Conservation (phyloP, 2,113 vertebrate genomes). For the Ibidorhyncha struthersii region DNA sequence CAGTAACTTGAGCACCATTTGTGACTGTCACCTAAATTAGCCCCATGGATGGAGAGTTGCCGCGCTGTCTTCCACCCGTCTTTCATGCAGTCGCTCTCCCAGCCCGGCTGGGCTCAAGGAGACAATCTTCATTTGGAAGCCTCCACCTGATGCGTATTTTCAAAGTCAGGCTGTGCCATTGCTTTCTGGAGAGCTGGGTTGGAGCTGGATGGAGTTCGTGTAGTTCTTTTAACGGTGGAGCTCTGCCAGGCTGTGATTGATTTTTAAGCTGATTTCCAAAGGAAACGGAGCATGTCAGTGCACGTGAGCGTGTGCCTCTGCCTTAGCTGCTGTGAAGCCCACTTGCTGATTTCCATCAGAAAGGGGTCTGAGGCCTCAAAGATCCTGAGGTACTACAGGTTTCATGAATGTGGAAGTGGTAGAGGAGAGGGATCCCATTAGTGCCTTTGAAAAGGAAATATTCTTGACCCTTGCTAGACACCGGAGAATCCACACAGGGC, state of each 20-base stretch:
- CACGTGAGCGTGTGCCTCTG: background rate
- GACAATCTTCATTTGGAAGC: background rate
- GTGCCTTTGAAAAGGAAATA: background rate
- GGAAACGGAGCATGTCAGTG: fast-evolving
- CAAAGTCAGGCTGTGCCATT: background rate
- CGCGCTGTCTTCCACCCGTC: fast-evolving
- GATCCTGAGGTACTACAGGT: background rate
- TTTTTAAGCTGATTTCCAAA: background rate
- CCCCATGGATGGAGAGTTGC: background rate
- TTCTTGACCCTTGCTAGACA: background rate
- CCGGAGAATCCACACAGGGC: background rate
- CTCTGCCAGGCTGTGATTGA: background rate
- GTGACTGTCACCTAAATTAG: background rate
- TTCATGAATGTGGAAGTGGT: background rate
- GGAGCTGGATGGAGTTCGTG: background rate
- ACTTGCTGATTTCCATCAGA: background rate
- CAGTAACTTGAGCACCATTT: background rate
- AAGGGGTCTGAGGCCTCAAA: background rate
- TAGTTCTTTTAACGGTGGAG: background rate
- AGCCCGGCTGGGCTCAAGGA: background rate
- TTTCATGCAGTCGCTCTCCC: fast-evolving
- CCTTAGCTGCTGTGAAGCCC: background rate
- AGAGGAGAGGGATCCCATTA: background rate
- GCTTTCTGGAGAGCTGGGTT: background rate
- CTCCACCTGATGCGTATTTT: background rate